These are phyloP conservation scores for Champsocephalus esox DNA, from an alignment of 2,797 vertebrate species.

Conservation along the genomic window DNA sequence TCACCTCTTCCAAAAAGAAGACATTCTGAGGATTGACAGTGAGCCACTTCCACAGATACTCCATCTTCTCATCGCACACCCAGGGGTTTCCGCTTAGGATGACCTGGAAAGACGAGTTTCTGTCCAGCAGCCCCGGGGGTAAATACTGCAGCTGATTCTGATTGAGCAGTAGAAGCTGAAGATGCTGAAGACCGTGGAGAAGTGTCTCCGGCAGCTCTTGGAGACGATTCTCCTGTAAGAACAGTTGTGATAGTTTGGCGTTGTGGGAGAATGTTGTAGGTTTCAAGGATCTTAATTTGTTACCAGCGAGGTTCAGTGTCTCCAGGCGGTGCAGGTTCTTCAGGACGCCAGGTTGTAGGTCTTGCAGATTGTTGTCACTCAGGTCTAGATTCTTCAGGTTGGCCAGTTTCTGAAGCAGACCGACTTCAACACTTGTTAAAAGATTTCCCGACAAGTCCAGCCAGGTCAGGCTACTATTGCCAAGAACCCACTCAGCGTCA, in stretches of 20 bases:
- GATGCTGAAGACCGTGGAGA: conserved; percentile 59
- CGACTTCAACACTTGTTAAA: conserved; percentile 43
- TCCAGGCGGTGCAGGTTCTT: conserved; percentile 59
- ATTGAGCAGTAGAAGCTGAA: conserved; percentile 73
- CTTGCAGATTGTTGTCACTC: conserved; percentile 71
- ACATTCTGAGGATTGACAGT: conserved; percentile 37
- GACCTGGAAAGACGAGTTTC: conserved; percentile 32
- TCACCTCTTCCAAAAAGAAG: conserved; percentile 64
- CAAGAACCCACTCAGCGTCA: conserved; percentile 67
- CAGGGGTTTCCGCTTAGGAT: conserved; percentile 71
- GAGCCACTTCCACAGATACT: conserved; percentile 78
- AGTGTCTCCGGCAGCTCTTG: conserved; percentile 65
- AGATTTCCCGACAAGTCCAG: conserved; percentile 77
- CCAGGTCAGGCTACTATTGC: conserved; percentile 68
- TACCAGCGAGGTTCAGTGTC: conserved; percentile 73
- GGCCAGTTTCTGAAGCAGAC: conserved; percentile 66
- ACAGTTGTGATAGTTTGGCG: conserved; percentile 67
- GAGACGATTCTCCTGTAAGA: conserved; percentile 75
- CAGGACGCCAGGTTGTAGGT: conserved; percentile 54
- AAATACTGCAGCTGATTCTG: conserved; percentile 71
- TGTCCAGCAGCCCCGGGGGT: conserved; percentile 64
- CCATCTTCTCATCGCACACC: conserved; percentile 70
- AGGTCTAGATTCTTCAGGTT: conserved; percentile 71
- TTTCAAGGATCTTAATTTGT: conserved; percentile 69
- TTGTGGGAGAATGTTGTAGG: conserved; percentile 61